Conservation (phyloP, 2,113 vertebrate species). For the Formicarius rufipectus region DNA sequence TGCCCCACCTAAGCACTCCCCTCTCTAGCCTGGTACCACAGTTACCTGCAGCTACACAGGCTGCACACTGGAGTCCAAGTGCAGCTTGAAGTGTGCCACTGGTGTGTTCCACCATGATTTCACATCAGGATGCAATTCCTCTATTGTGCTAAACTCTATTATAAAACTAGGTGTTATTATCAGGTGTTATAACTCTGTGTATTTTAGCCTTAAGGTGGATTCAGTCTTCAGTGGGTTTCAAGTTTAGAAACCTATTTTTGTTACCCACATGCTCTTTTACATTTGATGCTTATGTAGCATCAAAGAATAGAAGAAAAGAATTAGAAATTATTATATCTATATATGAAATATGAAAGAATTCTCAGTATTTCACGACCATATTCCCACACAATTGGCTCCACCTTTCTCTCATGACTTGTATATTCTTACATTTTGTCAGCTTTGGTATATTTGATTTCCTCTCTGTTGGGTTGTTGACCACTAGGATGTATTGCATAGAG, state of each 20-base stretch:
- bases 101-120: neutral
- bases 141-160: neutral
- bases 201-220: neutral
- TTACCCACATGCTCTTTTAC: neutral
- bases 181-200: neutral
- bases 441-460: neutral
- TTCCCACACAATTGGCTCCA: neutral
- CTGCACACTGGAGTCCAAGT: neutral
- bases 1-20: neutral
- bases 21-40: neutral
- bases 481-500: neutral
- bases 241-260: neutral
- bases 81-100: neutral
- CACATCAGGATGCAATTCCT: neutral
- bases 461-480: neutral
- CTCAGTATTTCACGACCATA: neutral
- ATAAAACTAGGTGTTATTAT: neutral
- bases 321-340: rapidly evolving
- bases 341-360: neutral
- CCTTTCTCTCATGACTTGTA: neutral
- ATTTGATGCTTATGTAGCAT: neutral
- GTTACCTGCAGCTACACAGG: neutral
- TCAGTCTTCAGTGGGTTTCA: neutral
- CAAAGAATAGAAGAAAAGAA: neutral
- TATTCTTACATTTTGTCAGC: neutral